These are phyloP conservation scores for Ptychochromis oligacanthus DNA, from an alignment of 2,113 vertebrate genomes.

Conservation along the genomic window DNA sequence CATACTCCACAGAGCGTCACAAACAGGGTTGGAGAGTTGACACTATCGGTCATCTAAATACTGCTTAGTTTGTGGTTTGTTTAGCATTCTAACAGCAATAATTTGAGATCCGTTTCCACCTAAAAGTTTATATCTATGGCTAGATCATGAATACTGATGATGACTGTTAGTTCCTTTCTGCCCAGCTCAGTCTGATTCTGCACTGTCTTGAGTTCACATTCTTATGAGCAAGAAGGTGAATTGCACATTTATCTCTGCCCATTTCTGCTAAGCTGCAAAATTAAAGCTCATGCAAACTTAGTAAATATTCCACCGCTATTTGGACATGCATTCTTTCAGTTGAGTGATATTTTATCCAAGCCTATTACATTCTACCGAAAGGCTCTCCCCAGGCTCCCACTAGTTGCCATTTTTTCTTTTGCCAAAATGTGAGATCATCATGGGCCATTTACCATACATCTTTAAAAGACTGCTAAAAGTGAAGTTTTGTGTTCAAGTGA, in stretches of 20 bases:
- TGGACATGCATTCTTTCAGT: neutral
- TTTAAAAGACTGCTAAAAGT: neutral
- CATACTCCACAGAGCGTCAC: slow-evolving; percentile 14
- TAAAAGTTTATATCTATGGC: neutral
- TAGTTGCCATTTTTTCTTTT: slow-evolving; percentile 15
- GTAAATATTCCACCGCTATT: neutral
- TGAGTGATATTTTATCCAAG: neutral
- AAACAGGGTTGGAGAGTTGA: slow-evolving; percentile 35
- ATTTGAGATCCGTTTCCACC: neutral
- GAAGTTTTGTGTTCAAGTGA: neutral
- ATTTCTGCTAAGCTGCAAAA: neutral
- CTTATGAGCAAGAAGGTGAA: neutral
- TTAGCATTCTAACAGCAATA: slow-evolving; percentile 31
- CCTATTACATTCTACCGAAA: neutral
- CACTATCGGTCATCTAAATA: slow-evolving; percentile 13
- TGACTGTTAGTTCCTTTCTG: slow-evolving; percentile 1
- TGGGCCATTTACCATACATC: neutral
- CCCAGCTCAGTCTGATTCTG: neutral
- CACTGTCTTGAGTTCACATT: slow-evolving; percentile 1
- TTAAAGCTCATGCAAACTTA: neutral
- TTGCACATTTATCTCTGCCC: neutral
- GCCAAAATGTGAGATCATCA: slow-evolving; percentile 21
- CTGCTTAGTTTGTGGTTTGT: slow-evolving; percentile 43
- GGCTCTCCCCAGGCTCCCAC: neutral
- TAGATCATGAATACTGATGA: neutral